A percentile compares a stretch with the other conserved stretches of the same genome.
Conservation (phyloP, 2,888 invertebrate species). For the Koerneria pararmatus region DNA sequence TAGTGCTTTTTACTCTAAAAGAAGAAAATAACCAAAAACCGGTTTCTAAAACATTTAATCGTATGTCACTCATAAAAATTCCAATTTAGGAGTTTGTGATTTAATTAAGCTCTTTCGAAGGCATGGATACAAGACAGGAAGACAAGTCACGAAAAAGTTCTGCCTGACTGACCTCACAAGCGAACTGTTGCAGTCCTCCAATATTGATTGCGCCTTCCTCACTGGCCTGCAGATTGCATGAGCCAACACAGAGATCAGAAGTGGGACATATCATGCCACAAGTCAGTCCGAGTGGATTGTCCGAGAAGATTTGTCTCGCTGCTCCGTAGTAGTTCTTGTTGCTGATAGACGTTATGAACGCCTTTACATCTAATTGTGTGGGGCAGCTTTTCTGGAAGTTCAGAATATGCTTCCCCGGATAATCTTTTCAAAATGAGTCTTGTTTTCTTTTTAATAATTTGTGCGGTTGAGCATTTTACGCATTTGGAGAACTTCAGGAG, state of each 20-base stretch:
- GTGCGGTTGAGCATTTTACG: no score
- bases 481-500: no score
- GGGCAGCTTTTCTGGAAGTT: constrained; percentile 97
- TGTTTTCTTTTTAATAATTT: no score
- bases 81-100: no score
- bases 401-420: constrained; percentile 96
- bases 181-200: constrained; percentile 94
- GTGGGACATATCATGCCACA: constrained; percentile 99
- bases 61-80: no score
- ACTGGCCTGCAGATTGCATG: constrained; percentile 86
- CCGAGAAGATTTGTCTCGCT: constrained; percentile 86
- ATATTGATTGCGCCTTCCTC: constrained; percentile 98
- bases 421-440: no score
- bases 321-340: constrained; percentile 99
- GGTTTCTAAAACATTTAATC: no score
- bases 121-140: not conserved
- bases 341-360: constrained; percentile 90
- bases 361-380: constrained; percentile 91
- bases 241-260: constrained; percentile 94
- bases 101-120: not conserved
- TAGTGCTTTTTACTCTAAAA: no score
- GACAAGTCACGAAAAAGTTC: not conserved
- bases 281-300: constrained; percentile 89
- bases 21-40: no score
- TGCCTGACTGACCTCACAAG: constrained; percentile 74